Percentiles rank a stretch among this genome's conserved stretches.
Conservation (phyloP, 2,888 invertebrate species). For the Cetonia aurata region DNA sequence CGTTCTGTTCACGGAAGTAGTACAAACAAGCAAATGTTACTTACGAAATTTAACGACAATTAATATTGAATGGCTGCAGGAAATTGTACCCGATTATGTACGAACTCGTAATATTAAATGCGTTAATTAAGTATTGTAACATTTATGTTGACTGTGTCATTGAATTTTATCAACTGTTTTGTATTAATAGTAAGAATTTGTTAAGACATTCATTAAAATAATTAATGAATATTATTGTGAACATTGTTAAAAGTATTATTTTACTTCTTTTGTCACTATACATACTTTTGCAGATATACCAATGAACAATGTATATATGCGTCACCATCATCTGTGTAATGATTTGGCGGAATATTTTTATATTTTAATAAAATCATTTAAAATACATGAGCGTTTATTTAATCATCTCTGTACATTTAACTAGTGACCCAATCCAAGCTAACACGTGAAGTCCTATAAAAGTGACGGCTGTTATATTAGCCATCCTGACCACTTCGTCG, state of each 20-base stretch:
- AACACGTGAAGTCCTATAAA: too few species aligned
- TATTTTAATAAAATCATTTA: conserved; percentile 35
- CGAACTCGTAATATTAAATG: conserved; percentile 44
- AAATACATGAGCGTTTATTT: neutral
- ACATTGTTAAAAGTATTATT: conserved; percentile 14
- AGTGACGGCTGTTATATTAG: too few species aligned
- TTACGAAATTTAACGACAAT: conserved; percentile 83
- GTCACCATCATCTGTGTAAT: conserved; percentile 17
- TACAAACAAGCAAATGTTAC: conserved; percentile 87
- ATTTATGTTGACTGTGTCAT: conserved; percentile 7
- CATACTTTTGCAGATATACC: conserved; percentile 8
- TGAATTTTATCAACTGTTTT: neutral
- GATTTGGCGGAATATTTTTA: conserved; percentile 27
- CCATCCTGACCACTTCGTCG: too few species aligned
- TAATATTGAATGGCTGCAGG: conserved; percentile 84
- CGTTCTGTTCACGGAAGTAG: conserved; percentile 87
- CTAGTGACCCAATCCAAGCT: too few species aligned
- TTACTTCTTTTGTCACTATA: conserved; percentile 15
- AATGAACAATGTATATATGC: conserved; percentile 5
- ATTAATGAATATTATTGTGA: neutral
- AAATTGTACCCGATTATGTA: conserved; percentile 69
- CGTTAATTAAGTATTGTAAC: conserved; percentile 29
- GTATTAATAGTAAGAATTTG: neutral
- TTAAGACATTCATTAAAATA: neutral
- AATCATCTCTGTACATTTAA: neutral